Conservation (phyloP, 2,797 vertebrate genomes). For the Peromyscus attwateri region DNA sequence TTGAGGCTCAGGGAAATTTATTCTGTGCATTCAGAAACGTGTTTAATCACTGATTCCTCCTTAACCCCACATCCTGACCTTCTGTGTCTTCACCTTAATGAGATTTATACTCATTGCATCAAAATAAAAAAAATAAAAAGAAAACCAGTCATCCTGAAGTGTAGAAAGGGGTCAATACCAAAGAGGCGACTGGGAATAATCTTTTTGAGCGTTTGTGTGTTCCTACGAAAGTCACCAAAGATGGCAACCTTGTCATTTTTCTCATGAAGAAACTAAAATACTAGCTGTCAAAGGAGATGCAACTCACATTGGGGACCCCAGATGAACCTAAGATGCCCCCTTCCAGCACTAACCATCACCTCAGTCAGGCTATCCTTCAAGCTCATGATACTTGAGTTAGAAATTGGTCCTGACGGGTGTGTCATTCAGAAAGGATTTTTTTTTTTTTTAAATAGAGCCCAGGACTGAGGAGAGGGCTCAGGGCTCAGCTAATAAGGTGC, state of each 20-base stretch:
- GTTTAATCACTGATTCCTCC: neutral
- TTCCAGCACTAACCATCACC: neutral
- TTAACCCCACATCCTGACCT: neutral
- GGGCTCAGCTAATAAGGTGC: neutral
- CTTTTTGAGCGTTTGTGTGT: constrained; percentile 23
- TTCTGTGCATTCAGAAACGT: constrained; percentile 28
- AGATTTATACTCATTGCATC: constrained; percentile 53
- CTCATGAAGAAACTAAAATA: constrained; percentile 26
- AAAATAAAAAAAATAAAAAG: constrained; percentile 48
- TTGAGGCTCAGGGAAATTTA: neutral
- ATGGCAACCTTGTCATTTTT: constrained; percentile 18
- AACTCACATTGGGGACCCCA: neutral
- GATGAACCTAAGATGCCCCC: neutral
- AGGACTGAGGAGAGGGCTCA: neutral
- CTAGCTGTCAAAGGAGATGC: neutral
- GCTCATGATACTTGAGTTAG: neutral
- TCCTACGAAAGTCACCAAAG: constrained; percentile 12
- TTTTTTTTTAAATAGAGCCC: neutral
- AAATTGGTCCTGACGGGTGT: neutral
- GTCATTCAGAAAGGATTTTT: neutral
- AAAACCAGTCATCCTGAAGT: constrained; percentile 34
- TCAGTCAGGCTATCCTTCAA: neutral
- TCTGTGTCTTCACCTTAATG: constrained; percentile 40
- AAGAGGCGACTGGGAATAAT: neutral
- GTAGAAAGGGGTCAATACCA: neutral